phyloP scores from a whole-genome alignment of 2,888 invertebrate genomes.

The Drosophila barbarae region DNA sequence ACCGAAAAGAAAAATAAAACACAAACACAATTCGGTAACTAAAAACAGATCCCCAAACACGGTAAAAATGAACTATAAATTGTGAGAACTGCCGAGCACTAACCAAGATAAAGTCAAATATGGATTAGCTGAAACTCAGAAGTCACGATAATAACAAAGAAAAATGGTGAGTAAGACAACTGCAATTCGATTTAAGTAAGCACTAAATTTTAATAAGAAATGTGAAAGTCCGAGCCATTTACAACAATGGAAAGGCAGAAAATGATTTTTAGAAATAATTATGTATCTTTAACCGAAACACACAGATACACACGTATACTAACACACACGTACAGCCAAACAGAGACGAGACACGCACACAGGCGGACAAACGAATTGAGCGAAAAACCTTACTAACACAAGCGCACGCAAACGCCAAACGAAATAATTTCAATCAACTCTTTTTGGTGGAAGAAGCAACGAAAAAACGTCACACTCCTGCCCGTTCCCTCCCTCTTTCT shows the following conservation, averaged over 20 bases:
- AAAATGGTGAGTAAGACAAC: conserved; percentile 29
- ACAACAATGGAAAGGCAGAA: conserved; percentile 78
- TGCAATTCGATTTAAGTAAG: conserved; percentile 1
- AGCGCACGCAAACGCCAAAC: conserved; percentile 26
- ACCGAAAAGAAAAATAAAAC: conserved; percentile 27
- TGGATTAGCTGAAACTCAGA: conserved; percentile 30
- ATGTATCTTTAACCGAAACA: conserved; percentile 75
- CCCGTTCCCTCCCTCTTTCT: conserved; percentile 13
- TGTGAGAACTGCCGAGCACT: conserved; percentile 24
- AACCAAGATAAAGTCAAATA: conserved; percentile 23
- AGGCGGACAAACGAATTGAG: conserved; percentile 42
- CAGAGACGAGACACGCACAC: conserved; percentile 21
- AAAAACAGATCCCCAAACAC: neutral
- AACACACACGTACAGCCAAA: conserved; percentile 19
- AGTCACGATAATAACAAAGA: conserved; percentile 3
- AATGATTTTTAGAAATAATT: conserved; percentile 78
- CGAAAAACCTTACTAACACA: conserved; percentile 38
- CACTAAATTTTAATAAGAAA: conserved; percentile 38
- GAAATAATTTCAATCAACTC: conserved; percentile 75
- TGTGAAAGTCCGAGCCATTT: conserved; percentile 76
- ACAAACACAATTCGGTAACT: conserved; percentile 12
- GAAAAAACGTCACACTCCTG: conserved; percentile 65
- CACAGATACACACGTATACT: conserved; percentile 39
- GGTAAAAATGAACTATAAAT: conserved; percentile 28
- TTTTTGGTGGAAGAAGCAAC: conserved; percentile 52